Evolutionary conservation across 2,888 invertebrate genomes (phyloP), one percentile per base, ranked within the genome.

Genomic region (Bombylius discolor): DNA sequence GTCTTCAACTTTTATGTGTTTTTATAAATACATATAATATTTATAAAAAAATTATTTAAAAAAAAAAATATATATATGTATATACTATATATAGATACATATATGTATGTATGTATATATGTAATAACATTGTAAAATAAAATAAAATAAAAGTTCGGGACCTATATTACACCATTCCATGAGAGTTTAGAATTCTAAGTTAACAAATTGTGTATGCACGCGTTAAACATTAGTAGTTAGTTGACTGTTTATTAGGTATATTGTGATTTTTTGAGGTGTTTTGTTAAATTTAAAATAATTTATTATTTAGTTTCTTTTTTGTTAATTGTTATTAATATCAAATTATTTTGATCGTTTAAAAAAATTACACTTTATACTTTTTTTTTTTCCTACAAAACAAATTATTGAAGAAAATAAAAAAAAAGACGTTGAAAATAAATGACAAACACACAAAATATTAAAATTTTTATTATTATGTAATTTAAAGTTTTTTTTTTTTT

Each of bases 151-250:
- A 11, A 11, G 12, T 42, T 42, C 39, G 39, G 39, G 39, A 42
- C 39, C 8, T 42, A 42, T 42, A 36, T 42, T 42, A 42, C 12
- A 50, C 46, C 49, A 58, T 58, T 56, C 56, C 58, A 58, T 53
- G 56, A 56, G 49, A 58, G 58, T 56, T 59, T 59, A 60, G 58
- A 60, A 53, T 57, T 56, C 46, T 60, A 60, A 63, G 63, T 64
- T 61, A 61, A 62, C 64, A 63, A 64, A 62, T 63, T 59, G 62
- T 63, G 62, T 62, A 64, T 63, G 63, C 64, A 64, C 63, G 64
- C 64, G 64, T 62, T 61, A 62, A 61, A 60, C 62, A 62, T 63
- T 63, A 63, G 63, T 63, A 63, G 62, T 62, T 62, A 63, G 63
- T 61, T 60, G 63, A 62, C 63, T 62, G 62, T 63, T 63, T 63